Conservation (phyloP, 2,113 vertebrate genomes). For the Catharus minimus region DNA sequence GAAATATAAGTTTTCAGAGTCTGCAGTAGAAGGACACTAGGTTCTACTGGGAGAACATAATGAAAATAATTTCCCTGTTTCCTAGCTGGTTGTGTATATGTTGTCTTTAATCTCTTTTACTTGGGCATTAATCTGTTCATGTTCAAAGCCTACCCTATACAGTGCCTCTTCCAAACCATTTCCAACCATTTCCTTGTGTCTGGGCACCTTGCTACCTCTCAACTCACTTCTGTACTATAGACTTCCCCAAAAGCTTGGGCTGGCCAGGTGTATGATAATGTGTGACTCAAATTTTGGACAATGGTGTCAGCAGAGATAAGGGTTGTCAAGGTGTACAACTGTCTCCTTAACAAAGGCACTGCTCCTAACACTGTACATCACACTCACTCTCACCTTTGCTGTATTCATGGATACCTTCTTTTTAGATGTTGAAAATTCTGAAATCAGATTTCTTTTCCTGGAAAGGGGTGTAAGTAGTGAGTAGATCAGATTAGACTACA, state of each 20-base stretch:
- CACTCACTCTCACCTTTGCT: rapidly evolving
- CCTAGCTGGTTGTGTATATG: background rate
- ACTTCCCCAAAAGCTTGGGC: background rate
- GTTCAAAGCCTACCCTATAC: background rate
- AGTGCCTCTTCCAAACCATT: background rate
- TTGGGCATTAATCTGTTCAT: background rate
- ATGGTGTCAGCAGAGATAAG: background rate
- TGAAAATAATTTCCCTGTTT: background rate
- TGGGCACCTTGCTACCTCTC: background rate
- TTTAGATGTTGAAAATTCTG: background rate
- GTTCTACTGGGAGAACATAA: background rate
- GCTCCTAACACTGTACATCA: background rate
- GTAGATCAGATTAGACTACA: background rate
- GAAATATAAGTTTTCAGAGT: background rate
- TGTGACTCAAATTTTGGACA: background rate
- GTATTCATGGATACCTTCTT: background rate
- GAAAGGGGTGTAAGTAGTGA: background rate
- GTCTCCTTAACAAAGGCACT: background rate
- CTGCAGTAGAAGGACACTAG: background rate
- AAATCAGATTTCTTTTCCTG: background rate
- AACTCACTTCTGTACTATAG: background rate
- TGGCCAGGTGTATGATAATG: rapidly evolving
- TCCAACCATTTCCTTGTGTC: background rate
- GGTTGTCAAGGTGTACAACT: background rate
- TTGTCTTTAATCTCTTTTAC: background rate